Base-by-base conservation (phyloP, 2,888 invertebrate species). In the Brachyptera risi region DNA sequence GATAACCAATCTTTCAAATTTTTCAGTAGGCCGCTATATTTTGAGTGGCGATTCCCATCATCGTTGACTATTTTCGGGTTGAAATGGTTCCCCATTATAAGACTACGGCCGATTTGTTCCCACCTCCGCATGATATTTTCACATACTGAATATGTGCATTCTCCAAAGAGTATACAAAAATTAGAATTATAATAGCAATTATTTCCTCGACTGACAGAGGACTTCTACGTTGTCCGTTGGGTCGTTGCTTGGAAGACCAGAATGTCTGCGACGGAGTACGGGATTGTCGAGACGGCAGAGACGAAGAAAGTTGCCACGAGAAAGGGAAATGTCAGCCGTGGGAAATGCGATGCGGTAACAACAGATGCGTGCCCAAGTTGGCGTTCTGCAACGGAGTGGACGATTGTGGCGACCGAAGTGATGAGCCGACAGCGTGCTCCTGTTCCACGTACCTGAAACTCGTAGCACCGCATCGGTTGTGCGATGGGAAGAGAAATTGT, bases 401-500 rank as follows among this genome's bases (percentile, higher is more conserved):
- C 31, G 87, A 91, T 69, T 92, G 92, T 70, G 81, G 78, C 0
- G 90, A 91, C 70, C 78, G 79, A 15, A 84, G 83, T 3, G 92
- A 92, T 69, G 92, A 92, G 70, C 85, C 86, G 0, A 73, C 73
- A 0, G 74, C 75, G 13, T 85, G 85, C 59, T 89, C 88, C 67
- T 82, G 81, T 9, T 79, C 83, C 26, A 89, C 87, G 70, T 75
- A 90, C 59, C 78, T 81, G 66, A 75, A 75, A 50, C 76, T 86
- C n/a, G 84, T 86, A 0, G 79, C 81, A 69, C 87, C 89, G 0
- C 76, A 80, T 0, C 82, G 83, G 66, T 76, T 92, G 3, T 93
- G 92, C 71, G 90, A 92, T 70, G 90, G 90, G 0, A 76, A 83
- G 4, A 76, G 88, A 5, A 86, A 92, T 70, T 92, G 92, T 69